These are phyloP conservation scores for Microplitis deprimator DNA, from an alignment of 2,888 invertebrate species.

Conservation along the genomic window DNA sequence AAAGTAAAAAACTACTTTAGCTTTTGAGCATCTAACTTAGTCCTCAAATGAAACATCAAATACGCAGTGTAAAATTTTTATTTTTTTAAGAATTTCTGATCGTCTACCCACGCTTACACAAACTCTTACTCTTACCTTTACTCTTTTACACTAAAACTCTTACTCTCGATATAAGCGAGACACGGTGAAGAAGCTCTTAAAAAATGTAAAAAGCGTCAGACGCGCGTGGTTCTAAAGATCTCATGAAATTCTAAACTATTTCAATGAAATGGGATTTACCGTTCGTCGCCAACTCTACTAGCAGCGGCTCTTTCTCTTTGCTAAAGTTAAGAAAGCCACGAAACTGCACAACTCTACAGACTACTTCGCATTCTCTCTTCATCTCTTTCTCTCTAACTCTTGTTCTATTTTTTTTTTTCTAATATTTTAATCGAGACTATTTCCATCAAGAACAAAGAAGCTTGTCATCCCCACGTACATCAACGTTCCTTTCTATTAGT, in stretches of 20 bases:
- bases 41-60: conserved; percentile 38
- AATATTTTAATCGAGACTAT: background rate
- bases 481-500: no score
- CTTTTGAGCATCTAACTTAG: conserved; percentile 18
- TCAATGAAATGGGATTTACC: conserved; percentile 65
- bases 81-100: conserved; percentile 21
- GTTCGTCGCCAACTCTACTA: conserved; percentile 39
- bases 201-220: conserved; percentile 44
- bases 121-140: conserved; percentile 11
- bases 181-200: conserved; percentile 35
- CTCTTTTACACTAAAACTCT: background rate
- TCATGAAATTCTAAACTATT: conserved; percentile 68
- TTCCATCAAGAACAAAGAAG: background rate
- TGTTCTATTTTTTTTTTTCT: conserved; percentile 14
- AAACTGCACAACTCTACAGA: conserved; percentile 38
- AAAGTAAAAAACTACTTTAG: conserved; percentile 13
- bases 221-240: conserved; percentile 43
- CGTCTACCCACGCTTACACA: conserved; percentile 17
- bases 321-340: conserved; percentile 37
- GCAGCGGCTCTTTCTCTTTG: conserved; percentile 19
- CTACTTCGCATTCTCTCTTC: conserved; percentile 3
- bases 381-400: conserved; percentile 30
- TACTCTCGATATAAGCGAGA: conserved; percentile 17
- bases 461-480: background rate
- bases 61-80: conserved; percentile 32